Conservation (phyloP, 2,797 vertebrate genomes). For the Xiphorhynchus erythropygius region DNA sequence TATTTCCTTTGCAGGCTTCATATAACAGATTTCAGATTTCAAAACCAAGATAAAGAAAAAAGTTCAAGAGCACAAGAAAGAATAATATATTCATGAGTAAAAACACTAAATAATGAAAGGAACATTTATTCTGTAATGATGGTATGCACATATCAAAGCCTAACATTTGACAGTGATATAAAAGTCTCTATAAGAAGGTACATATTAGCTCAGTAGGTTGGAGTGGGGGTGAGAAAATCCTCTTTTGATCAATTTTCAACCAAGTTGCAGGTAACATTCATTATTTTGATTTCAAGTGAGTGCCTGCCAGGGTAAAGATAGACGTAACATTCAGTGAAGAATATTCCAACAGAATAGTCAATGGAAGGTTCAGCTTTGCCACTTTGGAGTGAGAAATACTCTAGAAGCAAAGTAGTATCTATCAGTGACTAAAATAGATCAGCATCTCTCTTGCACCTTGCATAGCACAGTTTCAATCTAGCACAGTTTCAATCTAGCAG, state of each 20-base stretch:
- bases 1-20: not conserved
- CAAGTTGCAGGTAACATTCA: not conserved
- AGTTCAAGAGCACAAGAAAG: not conserved
- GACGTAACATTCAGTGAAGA: not conserved
- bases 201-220: not conserved
- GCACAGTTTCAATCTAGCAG: not conserved
- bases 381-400: not conserved
- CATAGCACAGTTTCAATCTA: not conserved
- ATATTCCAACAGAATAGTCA: not conserved
- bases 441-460: not conserved
- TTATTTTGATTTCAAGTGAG: not conserved
- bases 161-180: not conserved
- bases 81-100: not conserved
- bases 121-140: not conserved
- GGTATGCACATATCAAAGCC: not conserved
- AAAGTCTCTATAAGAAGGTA: not conserved
- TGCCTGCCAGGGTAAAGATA: not conserved
- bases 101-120: not conserved
- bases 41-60: not conserved
- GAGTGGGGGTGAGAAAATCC: not conserved
- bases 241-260: not conserved
- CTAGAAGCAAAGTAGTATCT: not conserved
- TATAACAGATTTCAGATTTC: not conserved
- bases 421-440: not conserved
- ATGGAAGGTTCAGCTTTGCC: not conserved